Evolutionary conservation across 1,140 invertebrate species (phyloP), one percentile per base, ranked within the genome.

Genomic region (Drosophila sulfurigaster): DNA sequence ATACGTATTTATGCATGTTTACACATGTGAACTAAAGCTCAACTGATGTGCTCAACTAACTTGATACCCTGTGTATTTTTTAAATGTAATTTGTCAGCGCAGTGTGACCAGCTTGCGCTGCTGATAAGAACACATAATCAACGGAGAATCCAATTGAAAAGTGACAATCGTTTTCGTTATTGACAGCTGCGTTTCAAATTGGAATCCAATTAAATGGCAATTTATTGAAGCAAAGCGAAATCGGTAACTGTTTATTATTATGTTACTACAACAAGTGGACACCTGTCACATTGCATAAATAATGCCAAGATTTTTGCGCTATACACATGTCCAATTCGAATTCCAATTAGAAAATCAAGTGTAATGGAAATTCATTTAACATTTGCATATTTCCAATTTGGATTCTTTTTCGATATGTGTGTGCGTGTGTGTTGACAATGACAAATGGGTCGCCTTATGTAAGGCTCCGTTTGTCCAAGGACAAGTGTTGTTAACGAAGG

Each of bases 321-420:
- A n/a, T 51, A 11, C 46, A 49, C 25, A n/a, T 52, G 25, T 20
- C 15, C 11, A 10, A 11, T 56, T 11, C 2, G 4, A 38, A 56
- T 56, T 41, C 52, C 52, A 56, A 56, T 56, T 56, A 38, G 13
- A 41, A 41, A 41, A 20, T 41, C 54, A 57, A 57, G 54, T 57
- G 15, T 57, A 15, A 38, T 38, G 32, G 28, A 32, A 57, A 38
- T 57, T 15, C 52, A 38, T 52, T 52, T 10, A 56, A 20, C 28
- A 38, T 38, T 38, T 15, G 52, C 30, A 56, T 38, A 52, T 10
- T 51, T 30, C 51, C 51, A 54, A 30, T 54, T 54, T 11, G 51
- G 15, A 20, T 49, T 25, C 20, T 25, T 4, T 49, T 52, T n/a
- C n/a, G 51, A 52, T 52, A 30, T 8, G 3, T 25, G 20, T 25